A percentile compares a stretch with the other conserved stretches of the same genome.
phyloP scores from a whole-genome alignment of 2,797 vertebrate genomes.

The Choloepus didactylus region DNA sequence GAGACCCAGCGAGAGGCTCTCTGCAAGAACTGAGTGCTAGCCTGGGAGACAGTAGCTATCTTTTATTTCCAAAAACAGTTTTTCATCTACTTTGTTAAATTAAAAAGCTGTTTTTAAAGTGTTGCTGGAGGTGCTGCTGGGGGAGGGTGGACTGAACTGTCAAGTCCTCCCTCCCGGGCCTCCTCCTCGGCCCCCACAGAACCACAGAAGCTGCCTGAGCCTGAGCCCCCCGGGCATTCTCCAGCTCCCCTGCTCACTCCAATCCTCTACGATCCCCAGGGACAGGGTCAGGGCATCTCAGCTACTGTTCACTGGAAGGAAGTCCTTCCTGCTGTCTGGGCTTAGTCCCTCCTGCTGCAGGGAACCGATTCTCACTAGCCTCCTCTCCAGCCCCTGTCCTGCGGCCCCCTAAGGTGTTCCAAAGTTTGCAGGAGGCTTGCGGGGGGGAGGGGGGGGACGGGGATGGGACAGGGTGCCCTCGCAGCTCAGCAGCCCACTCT shows the following conservation, averaged over 20 bases:
- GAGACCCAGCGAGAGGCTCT: constrained; percentile 70
- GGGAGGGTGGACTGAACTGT: constrained; percentile 73
- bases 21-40: constrained; percentile 74
- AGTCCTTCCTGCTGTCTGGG: constrained; percentile 81
- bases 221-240: constrained; percentile 70
- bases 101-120: constrained; percentile 84
- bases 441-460: background rate
- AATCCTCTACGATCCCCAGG: constrained; percentile 65
- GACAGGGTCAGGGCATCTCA: constrained; percentile 80
- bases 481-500: constrained; percentile 37
- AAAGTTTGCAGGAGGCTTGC: background rate
- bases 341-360: constrained; percentile 73
- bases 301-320: constrained; percentile 82
- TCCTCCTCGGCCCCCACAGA: constrained; percentile 67
- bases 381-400: background rate
- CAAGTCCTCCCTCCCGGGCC: constrained; percentile 71
- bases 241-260: constrained; percentile 71
- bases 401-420: background rate
- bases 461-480: background rate
- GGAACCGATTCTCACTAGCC: constrained; percentile 31
- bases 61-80: constrained; percentile 85
- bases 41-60: constrained; percentile 77
- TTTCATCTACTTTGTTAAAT: constrained; percentile 86
- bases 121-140: constrained; percentile 77
- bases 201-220: constrained; percentile 77